phyloP scores from a whole-genome alignment of 2,797 vertebrate genomes.

The Bradypodion pumilum region DNA sequence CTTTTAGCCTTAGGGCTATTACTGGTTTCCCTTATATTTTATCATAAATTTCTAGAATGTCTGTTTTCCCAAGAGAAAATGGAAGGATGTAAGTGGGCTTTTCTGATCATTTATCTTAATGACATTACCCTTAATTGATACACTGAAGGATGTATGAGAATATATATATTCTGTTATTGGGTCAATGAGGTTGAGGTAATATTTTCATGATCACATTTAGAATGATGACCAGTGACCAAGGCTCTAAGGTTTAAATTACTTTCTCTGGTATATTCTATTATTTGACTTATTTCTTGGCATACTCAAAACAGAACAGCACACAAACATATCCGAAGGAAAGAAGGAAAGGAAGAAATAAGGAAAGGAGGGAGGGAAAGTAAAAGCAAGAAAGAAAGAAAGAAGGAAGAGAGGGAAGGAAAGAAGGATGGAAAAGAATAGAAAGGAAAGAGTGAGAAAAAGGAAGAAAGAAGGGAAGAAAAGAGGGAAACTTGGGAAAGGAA shows the following conservation, averaged over 20 bases:
- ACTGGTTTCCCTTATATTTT: slow-evolving; percentile 15
- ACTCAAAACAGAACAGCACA: background rate
- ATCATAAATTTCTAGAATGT: slow-evolving; percentile 8
- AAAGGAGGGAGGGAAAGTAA: no score
- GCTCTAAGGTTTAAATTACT: no score
- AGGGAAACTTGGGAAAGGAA: no score
- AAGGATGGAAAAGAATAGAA: no score
- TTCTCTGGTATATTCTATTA: no score
- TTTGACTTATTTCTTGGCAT: background rate
- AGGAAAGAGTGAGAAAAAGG: no score
- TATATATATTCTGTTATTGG: background rate
- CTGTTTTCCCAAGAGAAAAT: background rate
- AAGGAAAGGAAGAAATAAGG: no score
- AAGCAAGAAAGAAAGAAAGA: no score
- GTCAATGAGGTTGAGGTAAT: background rate
- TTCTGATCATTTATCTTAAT: slow-evolving; percentile 27
- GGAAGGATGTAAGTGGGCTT: slow-evolving; percentile 4
- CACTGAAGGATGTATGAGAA: background rate
- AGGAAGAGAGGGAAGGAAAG: no score
- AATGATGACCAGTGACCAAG: background rate
- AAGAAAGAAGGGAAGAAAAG: no score
- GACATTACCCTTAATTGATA: slow-evolving; percentile 20
- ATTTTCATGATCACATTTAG: background rate
- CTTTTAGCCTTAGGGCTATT: slow-evolving; percentile 9
- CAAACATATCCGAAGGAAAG: no score